A percentile compares a stretch with the other conserved stretches of the same genome.
These are phyloP conservation scores for Rhaphigaster nebulosa DNA, from an alignment of 2,888 invertebrate genomes.

Conservation along the genomic window DNA sequence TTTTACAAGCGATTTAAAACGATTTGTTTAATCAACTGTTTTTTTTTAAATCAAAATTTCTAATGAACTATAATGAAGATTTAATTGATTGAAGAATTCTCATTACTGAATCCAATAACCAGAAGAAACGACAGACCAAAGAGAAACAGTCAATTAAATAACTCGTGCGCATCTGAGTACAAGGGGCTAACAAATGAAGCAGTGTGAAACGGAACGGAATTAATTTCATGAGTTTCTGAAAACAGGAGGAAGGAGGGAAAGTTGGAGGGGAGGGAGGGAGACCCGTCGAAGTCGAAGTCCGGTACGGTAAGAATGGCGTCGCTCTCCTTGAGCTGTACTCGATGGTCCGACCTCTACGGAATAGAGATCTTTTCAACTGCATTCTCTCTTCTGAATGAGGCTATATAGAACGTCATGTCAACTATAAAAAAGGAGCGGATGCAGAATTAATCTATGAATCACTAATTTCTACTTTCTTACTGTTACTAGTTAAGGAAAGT, in stretches of 20 bases:
- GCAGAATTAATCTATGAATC: too few relatives aligned
- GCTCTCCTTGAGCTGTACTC: not conserved
- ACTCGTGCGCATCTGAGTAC: not conserved
- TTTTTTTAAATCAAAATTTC: too few relatives aligned
- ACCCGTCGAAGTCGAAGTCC: not conserved
- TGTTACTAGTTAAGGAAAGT: too few relatives aligned
- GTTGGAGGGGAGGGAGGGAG: not conserved
- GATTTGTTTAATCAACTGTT: too few relatives aligned
- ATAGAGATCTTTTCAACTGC: not conserved
- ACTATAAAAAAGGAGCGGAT: too few relatives aligned
- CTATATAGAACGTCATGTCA: too few relatives aligned
- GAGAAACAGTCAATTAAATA: not conserved
- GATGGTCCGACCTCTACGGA: too few relatives aligned
- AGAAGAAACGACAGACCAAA: not conserved
- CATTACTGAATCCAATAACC: not conserved
- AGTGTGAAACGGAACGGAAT: not conserved
- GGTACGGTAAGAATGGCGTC: not conserved
- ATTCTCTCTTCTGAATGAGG: not conserved
- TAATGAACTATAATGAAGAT: not conserved
- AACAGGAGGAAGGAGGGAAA: not conserved
- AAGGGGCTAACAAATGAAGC: not conserved
- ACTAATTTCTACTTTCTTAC: too few relatives aligned
- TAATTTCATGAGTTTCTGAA: not conserved
- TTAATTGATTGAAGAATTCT: not conserved
- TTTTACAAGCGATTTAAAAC: too few relatives aligned